Conservation (phyloP, 2,888 invertebrate genomes). For the Cheilosia scutellata region DNA sequence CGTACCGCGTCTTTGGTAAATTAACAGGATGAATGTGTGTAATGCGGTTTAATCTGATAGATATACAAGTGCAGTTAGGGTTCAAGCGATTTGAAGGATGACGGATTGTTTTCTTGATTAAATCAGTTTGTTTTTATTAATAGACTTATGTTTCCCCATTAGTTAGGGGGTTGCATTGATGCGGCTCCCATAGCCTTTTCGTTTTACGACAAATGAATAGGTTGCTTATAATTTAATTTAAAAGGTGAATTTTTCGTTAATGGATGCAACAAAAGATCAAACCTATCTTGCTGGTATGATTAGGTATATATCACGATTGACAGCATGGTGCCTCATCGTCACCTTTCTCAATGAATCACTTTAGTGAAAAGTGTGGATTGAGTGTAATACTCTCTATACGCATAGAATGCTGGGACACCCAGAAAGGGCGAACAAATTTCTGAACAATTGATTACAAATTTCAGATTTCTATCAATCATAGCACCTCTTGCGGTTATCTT, state of each 20-base stretch:
- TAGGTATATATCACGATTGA: slow-evolving; percentile 32
- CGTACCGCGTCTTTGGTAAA: slow-evolving; percentile 28
- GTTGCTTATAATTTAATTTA: slow-evolving; percentile 52
- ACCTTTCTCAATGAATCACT: slow-evolving; percentile 40
- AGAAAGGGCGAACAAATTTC: slow-evolving; percentile 43
- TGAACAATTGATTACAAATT: slow-evolving; percentile 48
- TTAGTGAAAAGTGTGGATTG: slow-evolving; percentile 3
- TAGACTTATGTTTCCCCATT: slow-evolving; percentile 11
- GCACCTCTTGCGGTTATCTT: slow-evolving; percentile 6
- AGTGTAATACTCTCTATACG: background rate
- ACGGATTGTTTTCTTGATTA: slow-evolving; percentile 63
- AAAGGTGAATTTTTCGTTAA: slow-evolving; percentile 46
- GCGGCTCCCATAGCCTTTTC: slow-evolving; percentile 13
- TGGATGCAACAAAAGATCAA: slow-evolving; percentile 28
- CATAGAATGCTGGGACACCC: slow-evolving; percentile 32
- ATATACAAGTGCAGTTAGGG: slow-evolving; percentile 55
- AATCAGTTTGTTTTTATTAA: slow-evolving; percentile 56
- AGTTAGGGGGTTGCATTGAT: background rate
- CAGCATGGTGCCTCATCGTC: slow-evolving; percentile 42
- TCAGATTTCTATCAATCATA: slow-evolving; percentile 44
- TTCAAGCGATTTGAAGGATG: slow-evolving; percentile 39
- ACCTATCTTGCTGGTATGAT: slow-evolving; percentile 11
- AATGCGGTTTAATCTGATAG: slow-evolving; percentile 63
- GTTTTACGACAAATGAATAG: background rate
- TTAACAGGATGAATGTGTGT: slow-evolving; percentile 49